Conservation (phyloP, 2,888 invertebrate species). For the Campaea margaritaria region DNA sequence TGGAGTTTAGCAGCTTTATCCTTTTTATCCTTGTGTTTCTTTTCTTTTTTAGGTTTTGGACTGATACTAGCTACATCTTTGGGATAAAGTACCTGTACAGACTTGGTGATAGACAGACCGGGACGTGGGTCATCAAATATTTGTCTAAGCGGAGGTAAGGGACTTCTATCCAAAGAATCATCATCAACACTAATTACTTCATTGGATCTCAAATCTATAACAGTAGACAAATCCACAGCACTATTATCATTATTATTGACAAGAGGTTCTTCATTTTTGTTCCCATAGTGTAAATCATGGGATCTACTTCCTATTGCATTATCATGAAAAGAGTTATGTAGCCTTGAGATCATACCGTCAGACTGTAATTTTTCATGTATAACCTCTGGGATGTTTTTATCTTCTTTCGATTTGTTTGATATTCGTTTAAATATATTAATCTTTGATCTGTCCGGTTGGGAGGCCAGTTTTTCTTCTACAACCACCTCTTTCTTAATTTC, state of each 20-base stretch:
- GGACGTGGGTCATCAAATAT: conserved; percentile 59
- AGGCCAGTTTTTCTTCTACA: conserved; percentile 87
- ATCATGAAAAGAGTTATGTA: conserved; percentile 69
- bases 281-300: conserved; percentile 59
- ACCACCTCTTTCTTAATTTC: conserved; percentile 83
- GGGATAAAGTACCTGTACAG: conserved; percentile 77
- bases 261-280: conserved; percentile 71
- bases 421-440: conserved; percentile 95
- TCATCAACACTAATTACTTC: conserved; percentile 82
- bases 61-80: conserved; percentile 83
- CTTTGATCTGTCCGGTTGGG: conserved; percentile 93
- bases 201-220: conserved; percentile 79
- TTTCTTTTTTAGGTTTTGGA: conserved; percentile 86
- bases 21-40: conserved; percentile 82
- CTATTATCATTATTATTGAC: conserved; percentile 82
- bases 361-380: conserved; percentile 72
- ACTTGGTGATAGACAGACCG: conserved; percentile 76
- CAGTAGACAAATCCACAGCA: conserved; percentile 80
- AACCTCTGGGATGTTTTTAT: conserved; percentile 78
- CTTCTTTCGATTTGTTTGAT: conserved; percentile 89
- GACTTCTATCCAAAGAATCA: conserved; percentile 73
- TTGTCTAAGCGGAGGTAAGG: conserved; percentile 55
- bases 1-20: conserved; percentile 78
- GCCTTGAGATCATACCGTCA: conserved; percentile 77
- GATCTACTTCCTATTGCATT: conserved; percentile 60